Percentiles rank a stretch among this genome's conserved stretches.
Evolutionary conservation across 2,888 invertebrate species (phyloP).

Genomic region (Acleris holmiana): DNA sequence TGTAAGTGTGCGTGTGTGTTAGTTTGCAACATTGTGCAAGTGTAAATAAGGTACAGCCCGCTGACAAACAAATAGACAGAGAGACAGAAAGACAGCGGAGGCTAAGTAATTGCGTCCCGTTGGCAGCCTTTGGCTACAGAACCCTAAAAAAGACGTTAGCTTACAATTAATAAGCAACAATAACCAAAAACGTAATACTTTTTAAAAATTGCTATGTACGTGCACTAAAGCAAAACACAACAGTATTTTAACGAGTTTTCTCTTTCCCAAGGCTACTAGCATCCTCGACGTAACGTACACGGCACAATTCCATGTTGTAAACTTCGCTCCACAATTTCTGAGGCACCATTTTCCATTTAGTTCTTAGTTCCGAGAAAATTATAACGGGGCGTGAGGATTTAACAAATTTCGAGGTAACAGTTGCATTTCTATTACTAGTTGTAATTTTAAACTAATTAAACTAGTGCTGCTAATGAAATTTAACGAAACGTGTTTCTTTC

Average conservation of each 20-base stretch:
- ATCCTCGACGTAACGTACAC: neutral
- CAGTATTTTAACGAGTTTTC: neutral
- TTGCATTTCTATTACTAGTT: neutral
- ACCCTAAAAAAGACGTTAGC: no score
- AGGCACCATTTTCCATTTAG: neutral
- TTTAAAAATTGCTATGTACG: no score
- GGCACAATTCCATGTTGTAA: neutral
- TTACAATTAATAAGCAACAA: no score
- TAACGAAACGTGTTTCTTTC: neutral
- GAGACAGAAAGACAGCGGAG: no score
- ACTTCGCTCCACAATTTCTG: neutral
- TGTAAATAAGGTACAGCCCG: no score
- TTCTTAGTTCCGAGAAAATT: slow-evolving; percentile 8
- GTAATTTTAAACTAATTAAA: neutral
- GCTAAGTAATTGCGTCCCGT: no score
- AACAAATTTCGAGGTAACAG: neutral
- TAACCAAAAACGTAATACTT: no score
- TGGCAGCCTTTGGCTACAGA: no score
- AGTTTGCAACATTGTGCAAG: no score
- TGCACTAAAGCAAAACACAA: no score
- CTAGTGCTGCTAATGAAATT: neutral
- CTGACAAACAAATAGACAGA: no score
- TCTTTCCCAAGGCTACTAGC: neutral
- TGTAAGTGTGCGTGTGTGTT: no score
- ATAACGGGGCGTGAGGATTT: slow-evolving; percentile 1